Evolutionary conservation across 2,888 invertebrate species (phyloP).

Genomic region (Melolontha melolontha): DNA sequence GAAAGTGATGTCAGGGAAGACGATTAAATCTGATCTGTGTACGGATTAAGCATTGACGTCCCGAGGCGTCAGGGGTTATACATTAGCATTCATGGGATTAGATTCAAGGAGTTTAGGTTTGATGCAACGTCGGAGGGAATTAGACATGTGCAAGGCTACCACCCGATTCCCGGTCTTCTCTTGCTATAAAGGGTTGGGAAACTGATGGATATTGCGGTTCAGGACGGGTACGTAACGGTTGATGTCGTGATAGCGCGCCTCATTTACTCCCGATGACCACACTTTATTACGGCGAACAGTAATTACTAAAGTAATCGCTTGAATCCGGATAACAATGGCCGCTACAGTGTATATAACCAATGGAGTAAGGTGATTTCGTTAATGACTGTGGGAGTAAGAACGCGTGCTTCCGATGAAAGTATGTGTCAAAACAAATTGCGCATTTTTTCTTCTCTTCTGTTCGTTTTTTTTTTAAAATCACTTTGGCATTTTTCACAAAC

Average conservation of each 20-base stretch:
- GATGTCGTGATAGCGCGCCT: slow-evolving; percentile 61
- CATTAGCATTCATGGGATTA: slow-evolving; percentile 45
- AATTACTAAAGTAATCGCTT: slow-evolving; percentile 63
- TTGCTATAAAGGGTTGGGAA: slow-evolving; percentile 20
- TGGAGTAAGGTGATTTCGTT: slow-evolving; percentile 32
- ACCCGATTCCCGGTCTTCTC: slow-evolving; percentile 30
- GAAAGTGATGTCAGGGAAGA: slow-evolving; percentile 23
- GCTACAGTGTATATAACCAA: slow-evolving; percentile 3
- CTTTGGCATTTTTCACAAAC: too few relatives aligned
- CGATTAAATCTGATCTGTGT: slow-evolving; percentile 26
- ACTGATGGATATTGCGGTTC: slow-evolving; percentile 43
- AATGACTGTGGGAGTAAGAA: slow-evolving; percentile 29
- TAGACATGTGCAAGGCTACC: slow-evolving; percentile 38
- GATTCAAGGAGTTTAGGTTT: slow-evolving; percentile 42
- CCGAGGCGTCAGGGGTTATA: slow-evolving; percentile 31
- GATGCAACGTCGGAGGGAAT: slow-evolving; percentile 41
- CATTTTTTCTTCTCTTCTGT: background rate
- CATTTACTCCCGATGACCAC: slow-evolving; percentile 63
- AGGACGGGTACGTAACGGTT: slow-evolving; percentile 48
- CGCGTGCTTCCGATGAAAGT: slow-evolving; percentile 16
- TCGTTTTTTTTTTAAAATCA: background rate
- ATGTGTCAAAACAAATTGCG: slow-evolving; percentile 31
- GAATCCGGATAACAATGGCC: slow-evolving; percentile 53
- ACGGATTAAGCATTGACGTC: slow-evolving; percentile 44
- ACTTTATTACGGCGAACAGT: slow-evolving; percentile 62